Evolutionary conservation across 2,797 vertebrate species (phyloP), one percentile per base, ranked within the genome.

Genomic region (Lacerta bilineata): DNA sequence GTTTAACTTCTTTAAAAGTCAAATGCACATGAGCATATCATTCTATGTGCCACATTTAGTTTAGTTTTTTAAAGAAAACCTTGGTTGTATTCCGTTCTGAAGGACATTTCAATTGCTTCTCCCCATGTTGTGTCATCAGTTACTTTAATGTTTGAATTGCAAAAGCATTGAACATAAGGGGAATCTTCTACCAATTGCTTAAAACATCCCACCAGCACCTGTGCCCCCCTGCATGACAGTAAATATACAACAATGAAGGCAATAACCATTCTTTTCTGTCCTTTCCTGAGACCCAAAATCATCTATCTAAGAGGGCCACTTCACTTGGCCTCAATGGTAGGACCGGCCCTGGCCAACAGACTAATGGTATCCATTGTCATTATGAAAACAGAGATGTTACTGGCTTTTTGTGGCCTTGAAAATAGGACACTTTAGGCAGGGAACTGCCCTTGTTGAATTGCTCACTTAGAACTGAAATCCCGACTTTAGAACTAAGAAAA

Each of bases 1-100:
- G 94, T 79, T 95, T 95, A 69, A 84, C 88, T 94, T 92, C 74
- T 27, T 89, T 94, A 89, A 61, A 61, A 61, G 59, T 61, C 18
- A 61, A 61, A 61, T 36, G 41, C 43, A 50, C 25, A 50, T 46
- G 15, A 43, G 71, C 68, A 46, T 15, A 18, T 82, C 39, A 41
- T 68, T n/a, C 36, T 41, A n/a, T 23, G 20, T 50, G 36, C 17
- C 15, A 25, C 36, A 10, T 20, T n/a, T 29, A n/a, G 46, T 50
- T 50, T 50, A 50, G 10, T 46, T 10, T 50, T 50, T 29, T 39
- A 17, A 55, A 69, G 11, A 33, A 23, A 5, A 46, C 41, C 41
- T 61, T 84, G 13, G 15, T 46, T 72, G 6, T 27, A 4, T 55
- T 76, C 27, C 23, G 41, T 41, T 11, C 9, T n/a, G 64, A 83